These are phyloP conservation scores for Istiophorus platypterus DNA, from an alignment of 2,113 vertebrate genomes.

Conservation along the genomic window DNA sequence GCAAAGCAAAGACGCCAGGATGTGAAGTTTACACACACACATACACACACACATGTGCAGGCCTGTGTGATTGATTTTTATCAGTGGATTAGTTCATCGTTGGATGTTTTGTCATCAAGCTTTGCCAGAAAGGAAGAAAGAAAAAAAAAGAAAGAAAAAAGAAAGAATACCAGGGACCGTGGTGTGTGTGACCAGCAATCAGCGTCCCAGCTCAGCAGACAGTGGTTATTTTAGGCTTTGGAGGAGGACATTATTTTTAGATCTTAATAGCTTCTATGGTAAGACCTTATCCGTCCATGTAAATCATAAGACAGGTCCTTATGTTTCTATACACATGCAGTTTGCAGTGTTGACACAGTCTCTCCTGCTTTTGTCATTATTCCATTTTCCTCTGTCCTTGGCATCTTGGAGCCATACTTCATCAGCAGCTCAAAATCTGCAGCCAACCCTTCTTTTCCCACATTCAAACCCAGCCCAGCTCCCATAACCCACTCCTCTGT, in stretches of 20 bases:
- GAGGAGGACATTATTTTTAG: conserved; percentile 65
- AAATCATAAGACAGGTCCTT: conserved; percentile 62
- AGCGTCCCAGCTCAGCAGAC: conserved; percentile 13
- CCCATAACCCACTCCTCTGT: conserved; percentile 66
- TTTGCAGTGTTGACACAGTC: conserved; percentile 55
- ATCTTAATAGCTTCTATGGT: conserved; percentile 51
- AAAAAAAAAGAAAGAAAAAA: not conserved
- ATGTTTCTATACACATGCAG: conserved; percentile 49
- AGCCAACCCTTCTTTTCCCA: conserved; percentile 68
- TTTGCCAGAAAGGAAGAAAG: conserved; percentile 27
- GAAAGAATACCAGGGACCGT: no score
- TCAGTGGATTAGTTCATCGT: conserved; percentile 47
- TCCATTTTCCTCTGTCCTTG: conserved; percentile 72
- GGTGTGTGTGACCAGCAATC: not conserved
- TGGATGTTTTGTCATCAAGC: conserved; percentile 34
- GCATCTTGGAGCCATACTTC: conserved; percentile 54
- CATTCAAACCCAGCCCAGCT: conserved; percentile 63
- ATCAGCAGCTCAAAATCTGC: conserved; percentile 60
- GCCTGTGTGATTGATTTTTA: conserved; percentile 38
- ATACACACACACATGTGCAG: conserved; percentile 17
- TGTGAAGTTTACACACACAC: conserved; percentile 60
- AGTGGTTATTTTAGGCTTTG: conserved; percentile 49
- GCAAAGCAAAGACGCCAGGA: conserved; percentile 75
- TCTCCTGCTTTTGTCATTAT: conserved; percentile 80
- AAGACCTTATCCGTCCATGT: conserved; percentile 55